Conservation (phyloP, 1,140 invertebrate species). For the Patella vulgata region DNA sequence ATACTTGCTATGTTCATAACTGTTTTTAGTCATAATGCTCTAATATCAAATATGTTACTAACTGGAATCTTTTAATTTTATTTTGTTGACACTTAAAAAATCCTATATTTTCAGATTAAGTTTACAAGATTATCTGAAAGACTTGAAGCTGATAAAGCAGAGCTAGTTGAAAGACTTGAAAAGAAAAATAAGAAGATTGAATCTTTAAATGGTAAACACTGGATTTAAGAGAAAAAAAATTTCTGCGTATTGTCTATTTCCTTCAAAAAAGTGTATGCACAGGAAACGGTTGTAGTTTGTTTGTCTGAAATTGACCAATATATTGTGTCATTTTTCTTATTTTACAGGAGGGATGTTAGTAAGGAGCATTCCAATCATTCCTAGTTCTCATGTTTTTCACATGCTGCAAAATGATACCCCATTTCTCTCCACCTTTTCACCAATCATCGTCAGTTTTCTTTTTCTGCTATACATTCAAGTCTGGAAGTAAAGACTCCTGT, state of each 20-base stretch:
- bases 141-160: conserved; percentile 60
- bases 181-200: conserved; percentile 60
- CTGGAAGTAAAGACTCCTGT: no score
- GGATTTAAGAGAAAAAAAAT: no score
- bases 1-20: no score
- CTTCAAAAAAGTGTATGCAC: not conserved
- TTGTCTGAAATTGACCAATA: not conserved
- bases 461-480: no score
- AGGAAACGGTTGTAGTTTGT: not conserved
- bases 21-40: no score
- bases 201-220: conserved; percentile 52
- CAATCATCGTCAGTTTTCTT: no score
- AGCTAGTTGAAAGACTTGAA: conserved; percentile 53
- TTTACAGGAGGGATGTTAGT: not conserved
- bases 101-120: conserved; percentile 32
- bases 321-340: not conserved
- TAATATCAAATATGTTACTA: no score
- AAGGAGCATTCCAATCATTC: not conserved
- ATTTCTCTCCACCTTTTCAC: no score
- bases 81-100: conserved; percentile 7
- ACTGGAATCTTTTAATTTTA: no score
- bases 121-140: conserved; percentile 45
- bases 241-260: no score
- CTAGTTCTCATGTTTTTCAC: not conserved
- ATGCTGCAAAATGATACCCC: no score